Base-by-base conservation (phyloP, 2,888 invertebrate species). In the Melangyna quadrimaculata region DNA sequence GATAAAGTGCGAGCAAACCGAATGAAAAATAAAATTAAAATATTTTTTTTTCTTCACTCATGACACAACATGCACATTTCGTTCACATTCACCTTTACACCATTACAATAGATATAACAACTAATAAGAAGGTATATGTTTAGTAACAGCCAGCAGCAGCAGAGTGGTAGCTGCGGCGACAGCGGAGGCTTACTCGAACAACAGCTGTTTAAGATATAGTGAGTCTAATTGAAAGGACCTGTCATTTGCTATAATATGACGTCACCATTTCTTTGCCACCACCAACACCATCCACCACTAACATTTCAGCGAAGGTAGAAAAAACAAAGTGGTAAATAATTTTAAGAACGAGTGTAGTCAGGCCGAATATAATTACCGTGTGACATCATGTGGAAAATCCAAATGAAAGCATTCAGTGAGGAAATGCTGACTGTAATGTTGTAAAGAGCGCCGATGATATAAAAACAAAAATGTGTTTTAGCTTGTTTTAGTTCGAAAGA, bases 51-150 rank as follows among this genome's bases (percentile, higher is more conserved):
- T 43, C 22, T 70, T 71, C 70, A 63, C 78, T 78, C 29, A 45
- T 37, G 61, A 40, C 61, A 57, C 27, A 78, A 74, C 78, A 78
- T 83, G 83, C 78, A 84, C 79, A 77, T 84, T 84, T 75, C 24
- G 37, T 12, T 48, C 32, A 35, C 45, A 63, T 65, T 57, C 72
- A 67, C 24, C 32, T 45, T 35, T 17, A 27, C 51, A 51, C 22
- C 22, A 17, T 22, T 48, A 48, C 22, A 45, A n/a, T 0, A 48
- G n/a, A 2, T 24, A 51, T 24, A 14, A 51, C 2, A 51, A 27
- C 14, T 24, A 45, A 45, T 17, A 19, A n/a, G 17, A n/a, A 8
- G 17, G 12, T 22, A 22, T 17, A 32, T 67, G 53, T 84, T 67
- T 51, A 48, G 19, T 48, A 67, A 48, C 19, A 48, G 22, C 24